Conservation (phyloP, 1,140 invertebrate genomes). For the Drosophila gunungcola region DNA sequence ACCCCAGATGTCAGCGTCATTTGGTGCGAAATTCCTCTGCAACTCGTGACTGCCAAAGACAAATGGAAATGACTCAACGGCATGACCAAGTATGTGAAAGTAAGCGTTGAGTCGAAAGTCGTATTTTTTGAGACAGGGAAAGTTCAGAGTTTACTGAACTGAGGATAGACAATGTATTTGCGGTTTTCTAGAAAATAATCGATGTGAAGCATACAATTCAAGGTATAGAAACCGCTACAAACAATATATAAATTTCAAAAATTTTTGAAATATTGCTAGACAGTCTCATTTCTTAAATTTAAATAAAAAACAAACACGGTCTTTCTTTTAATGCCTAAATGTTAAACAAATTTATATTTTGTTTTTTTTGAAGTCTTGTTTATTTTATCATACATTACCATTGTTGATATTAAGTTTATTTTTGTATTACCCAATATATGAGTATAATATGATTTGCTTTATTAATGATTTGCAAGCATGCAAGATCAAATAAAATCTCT, state of each 20-base stretch:
- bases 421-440: not conserved
- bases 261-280: too few relatives aligned
- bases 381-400: constrained; percentile 13
- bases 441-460: not conserved
- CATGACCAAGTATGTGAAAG: constrained; percentile 23
- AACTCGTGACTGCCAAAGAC: constrained; percentile 45
- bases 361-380: not conserved
- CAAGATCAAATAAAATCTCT: constrained; percentile 7
- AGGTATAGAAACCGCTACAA: not conserved
- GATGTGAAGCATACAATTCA: not conserved
- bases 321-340: too few relatives aligned
- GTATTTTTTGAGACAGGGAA: not conserved
- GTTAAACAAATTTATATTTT: too few relatives aligned
- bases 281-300: not conserved
- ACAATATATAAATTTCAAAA: not conserved
- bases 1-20: constrained; percentile 20
- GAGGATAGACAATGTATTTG: not conserved
- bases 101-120: constrained; percentile 10
- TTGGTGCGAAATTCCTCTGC: constrained; percentile 30
- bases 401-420: not conserved
- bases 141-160: constrained; percentile 39
- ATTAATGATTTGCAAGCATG: constrained; percentile 1
- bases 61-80: constrained; percentile 44
- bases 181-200: not conserved
- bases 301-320: too few relatives aligned